Evolutionary conservation across 1,140 invertebrate species (phyloP), one percentile per base, ranked within the genome.

Genomic region (Drosophila serrata): DNA sequence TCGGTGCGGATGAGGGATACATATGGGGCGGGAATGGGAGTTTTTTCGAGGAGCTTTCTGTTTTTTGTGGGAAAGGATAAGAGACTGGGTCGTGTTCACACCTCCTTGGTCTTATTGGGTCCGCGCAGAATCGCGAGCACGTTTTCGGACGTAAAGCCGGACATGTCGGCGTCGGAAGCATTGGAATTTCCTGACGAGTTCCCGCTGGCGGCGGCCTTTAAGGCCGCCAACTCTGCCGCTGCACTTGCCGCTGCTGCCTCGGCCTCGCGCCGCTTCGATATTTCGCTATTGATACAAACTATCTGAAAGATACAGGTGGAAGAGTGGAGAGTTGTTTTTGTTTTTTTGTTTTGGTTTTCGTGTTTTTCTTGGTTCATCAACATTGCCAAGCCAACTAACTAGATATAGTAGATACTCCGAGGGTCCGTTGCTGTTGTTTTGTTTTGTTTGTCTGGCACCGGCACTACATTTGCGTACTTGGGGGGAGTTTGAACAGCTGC

Each of bases 201-300:
- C 33, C 33, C 59, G 22, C 7, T 62, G 37, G 24, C 33, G 42
- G 56, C 27, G 37, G 56, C 42, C 35, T n/a, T n/a, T 15, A 61
- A 12, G 35, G 43, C 40, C 58, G 17, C 55, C 39, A 74, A 40
- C 9, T 51, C 35, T 27, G 42, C 27, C 42, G 53, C 46, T 51
- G 69, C 37, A 29, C n/a, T 53, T 39, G 65, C 40, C 22, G 62
- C 78, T 27, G 72, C 72, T 49, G 77, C 68, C 49, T 77, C 82
- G 51, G 79, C 78, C 33, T 69, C 78, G 24, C 68, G 85, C 40
- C 84, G 68, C 57, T 88, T 90, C 29, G 72, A 60, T 29, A 88
- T 84, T 80, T 84, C 73, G 62, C 85, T 78, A 90, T 78, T 84
- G 84, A 88, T 90, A 90, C 68, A 88, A 88, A 88, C 85, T 90